A percentile compares a stretch with the other conserved stretches of the same genome.
phyloP scores from a whole-genome alignment of 2,113 vertebrate species.

The Lampris megalopsis region DNA sequence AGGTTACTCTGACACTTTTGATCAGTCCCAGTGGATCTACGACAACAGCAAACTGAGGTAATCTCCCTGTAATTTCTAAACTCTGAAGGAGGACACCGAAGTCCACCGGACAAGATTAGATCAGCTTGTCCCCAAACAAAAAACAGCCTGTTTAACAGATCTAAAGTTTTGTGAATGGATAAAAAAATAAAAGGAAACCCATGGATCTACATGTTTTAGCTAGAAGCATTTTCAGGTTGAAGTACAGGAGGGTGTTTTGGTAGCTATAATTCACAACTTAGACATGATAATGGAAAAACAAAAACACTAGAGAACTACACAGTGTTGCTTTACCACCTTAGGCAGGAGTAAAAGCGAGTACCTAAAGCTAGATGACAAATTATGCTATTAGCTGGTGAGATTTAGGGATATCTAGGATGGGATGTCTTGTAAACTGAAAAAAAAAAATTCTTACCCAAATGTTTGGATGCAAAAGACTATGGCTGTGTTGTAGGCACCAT shows the following conservation, averaged over 20 bases:
- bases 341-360: background rate
- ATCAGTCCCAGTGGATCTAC: background rate
- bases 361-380: too few species aligned
- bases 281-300: slow-evolving; percentile 13
- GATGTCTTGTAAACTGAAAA: too few species aligned
- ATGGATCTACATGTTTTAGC: too few species aligned
- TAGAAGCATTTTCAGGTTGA: too few species aligned
- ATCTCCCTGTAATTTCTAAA: slow-evolving; percentile 15
- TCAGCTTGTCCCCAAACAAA: background rate
- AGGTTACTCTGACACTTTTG: slow-evolving; percentile 12
- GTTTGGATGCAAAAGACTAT: background rate
- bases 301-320: background rate
- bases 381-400: too few species aligned
- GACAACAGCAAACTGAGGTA: slow-evolving; percentile 6
- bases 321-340: slow-evolving; percentile 5
- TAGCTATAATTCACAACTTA: slow-evolving; percentile 8
- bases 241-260: slow-evolving; percentile 12
- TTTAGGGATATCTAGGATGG: too few species aligned
- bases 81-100: background rate
- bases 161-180: background rate
- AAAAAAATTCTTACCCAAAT: background rate
- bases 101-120: background rate
- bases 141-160: background rate
- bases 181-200: background rate
- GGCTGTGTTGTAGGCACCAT: too few species aligned